A percentile compares a stretch with the other conserved stretches of the same genome.
Evolutionary conservation across 2,797 vertebrate species (phyloP).

Genomic region (Momotus momota): DNA sequence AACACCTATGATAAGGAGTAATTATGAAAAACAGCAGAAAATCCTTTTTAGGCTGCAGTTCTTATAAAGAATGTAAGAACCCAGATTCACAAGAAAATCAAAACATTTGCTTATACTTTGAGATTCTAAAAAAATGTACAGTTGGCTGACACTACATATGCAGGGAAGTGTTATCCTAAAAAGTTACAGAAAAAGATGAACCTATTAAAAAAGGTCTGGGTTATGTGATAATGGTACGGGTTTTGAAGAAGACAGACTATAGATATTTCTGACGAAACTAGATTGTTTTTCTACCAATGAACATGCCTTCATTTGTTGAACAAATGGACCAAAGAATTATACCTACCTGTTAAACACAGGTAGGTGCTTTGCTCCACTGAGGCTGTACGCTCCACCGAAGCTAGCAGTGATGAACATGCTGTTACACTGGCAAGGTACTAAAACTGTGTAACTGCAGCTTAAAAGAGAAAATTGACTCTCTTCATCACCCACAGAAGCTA

Average conservation of each 20-base stretch:
- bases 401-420: not conserved
- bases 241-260: slow-evolving; percentile 6
- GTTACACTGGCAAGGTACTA: not conserved
- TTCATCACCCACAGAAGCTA: not conserved
- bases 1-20: not conserved
- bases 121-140: not conserved
- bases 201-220: not conserved
- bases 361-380: not conserved
- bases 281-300: not conserved
- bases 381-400: not conserved
- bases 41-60: not conserved
- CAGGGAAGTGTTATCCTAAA: not conserved
- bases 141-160: slow-evolving; percentile 2
- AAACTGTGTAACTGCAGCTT: not conserved
- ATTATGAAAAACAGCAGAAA: not conserved
- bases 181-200: not conserved
- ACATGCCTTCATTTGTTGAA: slow-evolving; percentile 15
- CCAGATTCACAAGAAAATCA: not conserved
- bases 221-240: not conserved
- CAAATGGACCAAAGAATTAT: not conserved
- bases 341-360: not conserved
- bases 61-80: not conserved
- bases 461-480: not conserved
- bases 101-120: not conserved
- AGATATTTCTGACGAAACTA: slow-evolving; percentile 22